Evolutionary conservation across 2,888 invertebrate species (phyloP), one percentile per base, ranked within the genome.

Genomic region (Chesias legatella): DNA sequence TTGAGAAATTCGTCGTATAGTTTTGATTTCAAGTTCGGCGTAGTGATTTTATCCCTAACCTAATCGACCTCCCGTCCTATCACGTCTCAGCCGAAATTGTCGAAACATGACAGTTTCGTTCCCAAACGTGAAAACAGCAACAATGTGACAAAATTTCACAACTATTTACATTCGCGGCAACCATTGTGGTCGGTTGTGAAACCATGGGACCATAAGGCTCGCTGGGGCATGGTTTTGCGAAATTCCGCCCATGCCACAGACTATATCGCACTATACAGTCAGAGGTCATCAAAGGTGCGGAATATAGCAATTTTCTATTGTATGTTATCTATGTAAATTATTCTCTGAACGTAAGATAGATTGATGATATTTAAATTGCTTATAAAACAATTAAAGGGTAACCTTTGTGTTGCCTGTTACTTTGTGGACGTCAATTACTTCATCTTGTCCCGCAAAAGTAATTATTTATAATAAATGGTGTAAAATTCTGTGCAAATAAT

Each of bases 91-190:
- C 33, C 25, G 27, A 41, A 48, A 20, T 26, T 20, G 21, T 17
- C 31, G 10, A 43, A 36, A 23, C 27, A 25, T 40, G 34, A 24
- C 20, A 17, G 6, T 10, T 34, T 48, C 55, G 53, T 56, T 40
- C 51, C 53, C 49, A 44, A 53, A 60, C 48, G 48, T 48, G 58
- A 56, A 58, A 58, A 54, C 51, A 48, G 49, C 55, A 57, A 62
- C 62, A 53, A 60, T 68, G 70, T 71, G 74, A 74, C 70, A 71
- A 66, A 58, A 67, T 67, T 70, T 56, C 67, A 48, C 65, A 67
- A 67, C 45, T 13, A 24, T 37, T n/a, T 40, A 32, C 44, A 39
- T 43, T 40, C 34, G 34, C 29, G 34, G 59, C 56, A 53, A 44
- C 56, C 46, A 56, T 61, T 58, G 58, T 65, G 55, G 55, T 42